Evolutionary conservation across 2,797 vertebrate species (phyloP), one percentile per base, ranked within the genome.

Genomic region (Pangasius sanitwongsei): DNA sequence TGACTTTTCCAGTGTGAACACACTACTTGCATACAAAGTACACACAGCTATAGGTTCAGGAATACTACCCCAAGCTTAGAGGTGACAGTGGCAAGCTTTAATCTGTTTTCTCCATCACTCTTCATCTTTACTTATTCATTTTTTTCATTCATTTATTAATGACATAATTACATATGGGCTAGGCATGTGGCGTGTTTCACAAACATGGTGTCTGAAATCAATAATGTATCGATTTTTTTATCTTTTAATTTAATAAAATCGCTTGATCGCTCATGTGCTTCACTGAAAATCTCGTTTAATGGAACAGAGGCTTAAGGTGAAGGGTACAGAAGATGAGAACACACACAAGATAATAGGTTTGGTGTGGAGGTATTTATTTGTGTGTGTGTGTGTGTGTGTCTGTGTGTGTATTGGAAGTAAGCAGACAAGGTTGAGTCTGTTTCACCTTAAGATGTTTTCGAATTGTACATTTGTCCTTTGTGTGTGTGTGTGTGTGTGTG

Each of bases 361-460:
- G 67, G 63, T 37, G 55, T 37, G 53, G 44, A 37, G 53, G 55
- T 81, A 20, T 81, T 20, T 81, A 4, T 61, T 20, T 57, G 18
- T 37, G 59, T 20, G 13, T 65, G 85, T 89, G 77, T 53, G 69
- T 87, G 55, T 81, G 59, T 89, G 69, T 74, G 85, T 88, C 50
- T 50, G 31, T 63, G 41, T 28, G 78, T 59, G 88, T 69, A 65
- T 90, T 90, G n/a, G 53, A 34, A 28, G n/a, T 88, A 63, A 63
- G 41, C 23, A 44, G 59, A 48, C 3, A 41, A 63, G 59, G 57
- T 70, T 63, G 83, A 70, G 85, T 87, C 86, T 85, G 72, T 89
- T 86, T 55, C 1, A 89, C 93, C 88, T 88, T n/a, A 9, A 91
- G 95, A 86, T 83, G 87, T 91, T 89, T 92, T 90, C 93, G 92